A percentile compares a stretch with the other conserved stretches of the same genome.
These are phyloP conservation scores for Mechanitis messenoides DNA, from an alignment of 2,888 invertebrate species.

Conservation along the genomic window DNA sequence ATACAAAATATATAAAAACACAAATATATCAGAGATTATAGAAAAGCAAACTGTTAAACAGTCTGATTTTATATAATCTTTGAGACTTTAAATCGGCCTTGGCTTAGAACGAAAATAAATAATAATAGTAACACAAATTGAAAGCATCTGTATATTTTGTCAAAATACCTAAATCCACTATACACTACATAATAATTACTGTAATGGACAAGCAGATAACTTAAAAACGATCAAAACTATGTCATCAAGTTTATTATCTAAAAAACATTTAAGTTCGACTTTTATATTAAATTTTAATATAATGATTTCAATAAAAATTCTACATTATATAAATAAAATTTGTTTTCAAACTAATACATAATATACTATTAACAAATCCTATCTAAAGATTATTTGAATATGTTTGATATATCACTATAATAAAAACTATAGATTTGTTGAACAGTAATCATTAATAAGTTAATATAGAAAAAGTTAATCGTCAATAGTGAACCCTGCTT, in stretches of 20 bases:
- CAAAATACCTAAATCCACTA: slow-evolving; percentile 29
- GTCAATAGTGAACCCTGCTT: slow-evolving; percentile 57
- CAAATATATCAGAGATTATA: too few relatives aligned
- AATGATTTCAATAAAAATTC: neutral
- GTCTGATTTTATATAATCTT: too few relatives aligned
- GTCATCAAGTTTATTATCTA: slow-evolving; percentile 35
- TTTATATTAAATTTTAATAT: neutral
- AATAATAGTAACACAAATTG: slow-evolving; percentile 2
- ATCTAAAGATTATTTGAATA: slow-evolving; percentile 6
- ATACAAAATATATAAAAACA: too few relatives aligned
- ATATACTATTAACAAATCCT: slow-evolving; percentile 1
- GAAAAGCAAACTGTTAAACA: too few relatives aligned
- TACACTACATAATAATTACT: slow-evolving; percentile 13
- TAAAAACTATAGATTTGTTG: neutral
- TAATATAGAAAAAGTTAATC: slow-evolving; percentile 25
- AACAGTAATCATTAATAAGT: neutral
- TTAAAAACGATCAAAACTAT: slow-evolving; percentile 31
- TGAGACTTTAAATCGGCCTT: neutral
- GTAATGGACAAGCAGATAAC: slow-evolving; percentile 23
- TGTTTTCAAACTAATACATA: slow-evolving; percentile 10
- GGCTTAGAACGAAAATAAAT: slow-evolving; percentile 10
- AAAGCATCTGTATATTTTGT: slow-evolving; percentile 30
- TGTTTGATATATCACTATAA: neutral
- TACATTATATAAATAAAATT: slow-evolving; percentile 4
- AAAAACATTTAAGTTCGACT: slow-evolving; percentile 31